Conservation (phyloP, 2,888 invertebrate species). For the Galerucella pusilla region DNA sequence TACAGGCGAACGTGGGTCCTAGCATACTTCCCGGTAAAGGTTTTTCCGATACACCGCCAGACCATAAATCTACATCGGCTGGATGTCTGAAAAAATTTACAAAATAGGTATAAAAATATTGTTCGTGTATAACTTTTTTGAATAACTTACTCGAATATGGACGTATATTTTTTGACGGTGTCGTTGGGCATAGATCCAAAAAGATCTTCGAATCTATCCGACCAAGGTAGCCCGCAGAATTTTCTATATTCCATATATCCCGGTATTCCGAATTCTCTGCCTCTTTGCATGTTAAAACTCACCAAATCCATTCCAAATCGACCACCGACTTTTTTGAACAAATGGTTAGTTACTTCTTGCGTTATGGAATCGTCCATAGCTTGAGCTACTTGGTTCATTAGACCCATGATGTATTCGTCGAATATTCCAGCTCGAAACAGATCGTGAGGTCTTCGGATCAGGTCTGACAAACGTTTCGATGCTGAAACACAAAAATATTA, state of each 20-base stretch:
- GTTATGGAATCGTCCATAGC: conserved; percentile 96
- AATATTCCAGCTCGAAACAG: conserved; percentile 90
- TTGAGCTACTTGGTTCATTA: conserved; percentile 94
- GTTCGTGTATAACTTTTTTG: conserved; percentile 11
- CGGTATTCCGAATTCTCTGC: conserved; percentile 90
- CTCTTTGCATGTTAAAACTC: conserved; percentile 93
- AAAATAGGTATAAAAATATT: conserved; percentile 22
- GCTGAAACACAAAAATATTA: conserved; percentile 67
- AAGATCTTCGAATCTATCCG: conserved; percentile 82
- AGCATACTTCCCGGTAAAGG: conserved; percentile 92
- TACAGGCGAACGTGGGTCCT: conserved; percentile 93
- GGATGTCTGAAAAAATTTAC: conserved; percentile 73
- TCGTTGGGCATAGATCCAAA: conserved; percentile 91
- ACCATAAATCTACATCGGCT: conserved; percentile 93
- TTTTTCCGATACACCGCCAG: conserved; percentile 92
- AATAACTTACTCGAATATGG: conserved; percentile 80
- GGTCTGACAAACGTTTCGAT: conserved; percentile 87
- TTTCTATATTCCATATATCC: conserved; percentile 94
- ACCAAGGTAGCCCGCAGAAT: conserved; percentile 86
- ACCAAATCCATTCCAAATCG: conserved; percentile 90
- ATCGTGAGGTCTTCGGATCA: conserved; percentile 90
- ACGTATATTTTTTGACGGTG: conserved; percentile 83
- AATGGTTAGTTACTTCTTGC: conserved; percentile 89
- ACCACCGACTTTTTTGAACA: conserved; percentile 83
- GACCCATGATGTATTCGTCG: conserved; percentile 92